Base-by-base conservation (phyloP, 2,888 invertebrate genomes). In the Gisinianus flammeolus region DNA sequence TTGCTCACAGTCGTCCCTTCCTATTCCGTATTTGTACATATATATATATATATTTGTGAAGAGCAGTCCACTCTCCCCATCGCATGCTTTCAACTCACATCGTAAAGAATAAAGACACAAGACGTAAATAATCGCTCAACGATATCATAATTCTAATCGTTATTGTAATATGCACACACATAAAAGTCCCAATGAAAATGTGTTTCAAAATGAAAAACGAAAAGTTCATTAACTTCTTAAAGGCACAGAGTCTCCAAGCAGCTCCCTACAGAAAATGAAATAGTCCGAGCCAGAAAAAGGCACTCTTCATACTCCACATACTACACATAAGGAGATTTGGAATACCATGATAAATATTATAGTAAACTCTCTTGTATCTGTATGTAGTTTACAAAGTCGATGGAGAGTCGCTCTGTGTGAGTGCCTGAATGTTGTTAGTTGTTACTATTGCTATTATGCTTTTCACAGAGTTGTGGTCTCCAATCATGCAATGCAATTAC, bases 121-220 rank as follows among this genome's bases (percentile, higher is more conserved):
- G 73, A 62, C 73, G 64, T 73, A 73, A 73, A 73, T 73, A 73
- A 73, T 73, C 72, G n/a, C 26, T 28, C 56, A 73, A 73, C 73
- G 24, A 73, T 73, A 62, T 73, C 44, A 19, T 44, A 44, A 44
- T 44, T 44, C 44, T 19, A 44, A 44, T 58, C 58, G 28, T 62
- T 26, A 26, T 26, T 16, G 26, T 19, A 28, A 52, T 54, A 54
- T 54, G 19, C 26, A 28, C 2, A 22, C 22, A 24, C 2, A 16
- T 4, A 44, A 19, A 44, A 58, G 56, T 66, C 64, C 1, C 2
- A 31, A 30, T 28, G 64, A 30, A 6, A 30, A 30, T 28, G 64
- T 28, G 52, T 28, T 16, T 26, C 5, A 33, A n/a, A 68, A 68
- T 44, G 24, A 68, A 35, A 73, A 73, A 62, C 30, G 19, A 73